These are phyloP conservation scores for Phrynocephalus vlangalii DNA, from an alignment of 2,797 vertebrate species.

Conservation along the genomic window DNA sequence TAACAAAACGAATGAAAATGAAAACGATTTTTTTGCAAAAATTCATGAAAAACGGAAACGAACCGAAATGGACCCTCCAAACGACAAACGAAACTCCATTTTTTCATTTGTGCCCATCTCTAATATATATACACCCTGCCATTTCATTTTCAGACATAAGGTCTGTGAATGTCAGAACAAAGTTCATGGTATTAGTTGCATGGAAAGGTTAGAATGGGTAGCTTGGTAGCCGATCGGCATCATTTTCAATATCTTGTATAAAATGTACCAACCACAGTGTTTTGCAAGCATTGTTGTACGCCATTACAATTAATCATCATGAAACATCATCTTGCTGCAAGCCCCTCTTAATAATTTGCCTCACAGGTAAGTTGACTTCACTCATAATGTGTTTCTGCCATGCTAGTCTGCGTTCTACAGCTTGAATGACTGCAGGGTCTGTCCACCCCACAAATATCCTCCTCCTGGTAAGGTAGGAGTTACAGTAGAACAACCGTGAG, in stretches of 20 bases:
- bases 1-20: no score
- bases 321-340: conserved; percentile 43
- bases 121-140: neutral
- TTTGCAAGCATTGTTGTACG: conserved; percentile 56
- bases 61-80: no score
- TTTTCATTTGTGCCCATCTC: no score
- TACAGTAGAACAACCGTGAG: neutral
- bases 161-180: conserved; percentile 65
- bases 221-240: conserved; percentile 61
- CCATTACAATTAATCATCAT: conserved; percentile 64
- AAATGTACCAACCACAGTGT: conserved; percentile 62
- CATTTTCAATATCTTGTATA: conserved; percentile 65
- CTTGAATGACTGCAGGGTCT: conserved; percentile 8
- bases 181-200: conserved; percentile 63
- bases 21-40: no score
- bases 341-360: conserved; percentile 42
- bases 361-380: conserved; percentile 28
- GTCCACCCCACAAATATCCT: neutral
- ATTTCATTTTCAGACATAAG: conserved; percentile 54
- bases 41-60: no score
- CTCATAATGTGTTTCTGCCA: conserved; percentile 28
- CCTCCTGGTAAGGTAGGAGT: neutral
- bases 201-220: conserved; percentile 67
- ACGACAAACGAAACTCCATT: no score
- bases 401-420: conserved; percentile 11